Base-by-base conservation (phyloP, 1,140 invertebrate genomes). In the Acromyrmex echinatior region DNA sequence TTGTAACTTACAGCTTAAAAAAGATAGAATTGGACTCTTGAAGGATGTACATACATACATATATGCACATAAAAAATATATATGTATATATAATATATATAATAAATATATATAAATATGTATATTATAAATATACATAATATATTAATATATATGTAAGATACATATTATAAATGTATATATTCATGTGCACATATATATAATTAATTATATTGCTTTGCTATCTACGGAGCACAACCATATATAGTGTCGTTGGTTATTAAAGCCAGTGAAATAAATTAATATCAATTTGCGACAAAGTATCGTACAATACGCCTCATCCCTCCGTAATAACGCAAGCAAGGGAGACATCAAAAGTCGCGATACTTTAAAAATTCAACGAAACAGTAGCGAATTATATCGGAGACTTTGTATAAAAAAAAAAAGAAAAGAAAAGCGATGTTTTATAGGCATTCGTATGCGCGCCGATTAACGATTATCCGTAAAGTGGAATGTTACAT, bases 201-300 rank as follows among this genome's bases (percentile, higher is more conserved):
- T 58, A 85, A 63, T 86, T 85, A 85, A 63, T 63, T 58, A 56
- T 87, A 88, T 88, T 77, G 80, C 74, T 88, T 90, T 87, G 86
- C 70, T 90, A 81, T 86, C 49, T 90, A 87, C 63, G 76, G 86
- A 91, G 82, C 89, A 91, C 87, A 91, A 91, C 87, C 88, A 86
- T 80, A 86, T 62, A 76, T 71, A 87, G 62, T 80, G 16, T 85
- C 56, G 78, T 80, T 70, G 74, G 21, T 76, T 85, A 90, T 60
- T 87, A 87, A 84, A 88, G 76, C 76, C 45, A 71, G 86, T 82
- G 80, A 88, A 60, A 89, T 86, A 87, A 90, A 87, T 90, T 77
- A 76, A 76, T 58, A 78, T 86, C 12, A 56, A 74, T 90, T 65
- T 82, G 3, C 58, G 70, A 86, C 49, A 53, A 60, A 45, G 21